Percentiles rank a stretch among this genome's conserved stretches.
Conservation (phyloP, 2,888 invertebrate genomes). For the Rhagonycha fulva region DNA sequence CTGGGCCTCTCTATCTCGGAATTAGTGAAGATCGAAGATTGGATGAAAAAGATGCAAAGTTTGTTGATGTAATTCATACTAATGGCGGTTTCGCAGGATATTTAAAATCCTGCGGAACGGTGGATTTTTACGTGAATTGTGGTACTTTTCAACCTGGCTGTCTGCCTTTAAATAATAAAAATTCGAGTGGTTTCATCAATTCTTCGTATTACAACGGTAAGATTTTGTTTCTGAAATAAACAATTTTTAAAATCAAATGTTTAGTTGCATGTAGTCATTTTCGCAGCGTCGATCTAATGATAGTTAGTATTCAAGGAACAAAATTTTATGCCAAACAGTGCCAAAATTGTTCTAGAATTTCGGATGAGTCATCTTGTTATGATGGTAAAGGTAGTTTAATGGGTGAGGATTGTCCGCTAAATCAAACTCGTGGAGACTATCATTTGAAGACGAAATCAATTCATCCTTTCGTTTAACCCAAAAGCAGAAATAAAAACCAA, state of each 20-base stretch:
- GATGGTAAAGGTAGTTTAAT: not conserved
- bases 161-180: not conserved
- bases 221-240: not conserved
- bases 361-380: not conserved
- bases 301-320: not conserved
- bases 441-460: not conserved
- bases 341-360: not conserved
- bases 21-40: conserved; percentile 38
- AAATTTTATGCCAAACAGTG: not conserved
- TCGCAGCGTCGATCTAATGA: not conserved
- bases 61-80: conserved; percentile 48
- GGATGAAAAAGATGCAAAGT: conserved; percentile 55
- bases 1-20: not conserved
- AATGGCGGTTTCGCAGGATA: not conserved
- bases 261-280: not conserved
- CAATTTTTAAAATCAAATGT: not conserved
- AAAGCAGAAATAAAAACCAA: not conserved
- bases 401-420: not conserved
- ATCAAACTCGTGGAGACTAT: not conserved
- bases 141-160: not conserved
- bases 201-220: not conserved
- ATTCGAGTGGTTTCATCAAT: not conserved
- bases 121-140: conserved; percentile 4
- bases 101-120: not conserved
- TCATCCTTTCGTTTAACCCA: not conserved